Percentiles rank a stretch among this genome's conserved stretches.
These are phyloP conservation scores for Parnassius orleans DNA, from an alignment of 2,888 invertebrate genomes.

Conservation along the genomic window DNA sequence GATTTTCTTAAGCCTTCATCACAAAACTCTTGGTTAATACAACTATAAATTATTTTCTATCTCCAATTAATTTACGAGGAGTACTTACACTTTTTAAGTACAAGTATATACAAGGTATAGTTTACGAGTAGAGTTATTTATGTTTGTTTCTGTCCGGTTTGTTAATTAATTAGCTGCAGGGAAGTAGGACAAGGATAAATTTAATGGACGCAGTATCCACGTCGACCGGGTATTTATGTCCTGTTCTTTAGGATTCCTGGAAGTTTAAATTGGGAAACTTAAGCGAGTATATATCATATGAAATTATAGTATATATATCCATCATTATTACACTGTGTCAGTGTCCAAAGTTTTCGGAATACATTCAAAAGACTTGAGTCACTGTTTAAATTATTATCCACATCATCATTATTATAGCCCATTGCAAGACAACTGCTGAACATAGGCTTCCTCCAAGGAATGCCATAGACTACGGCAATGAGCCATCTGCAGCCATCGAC, in stretches of 20 bases:
- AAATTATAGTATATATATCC: too few species aligned
- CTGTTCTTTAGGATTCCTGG: slow-evolving; percentile 14
- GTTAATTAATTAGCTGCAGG: slow-evolving; percentile 16
- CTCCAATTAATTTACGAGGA: too few species aligned
- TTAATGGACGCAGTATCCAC: slow-evolving; percentile 13
- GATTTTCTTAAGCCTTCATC: too few species aligned
- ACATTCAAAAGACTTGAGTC: too few species aligned
- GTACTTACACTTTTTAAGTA: not conserved
- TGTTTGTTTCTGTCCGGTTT: slow-evolving; percentile 13
- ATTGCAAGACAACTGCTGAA: too few species aligned
- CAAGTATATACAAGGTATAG: not conserved
- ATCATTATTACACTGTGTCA: not conserved
- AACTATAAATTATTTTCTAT: too few species aligned
- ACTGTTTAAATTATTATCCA: too few species aligned
- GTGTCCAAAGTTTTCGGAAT: not conserved
- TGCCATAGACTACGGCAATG: too few species aligned
- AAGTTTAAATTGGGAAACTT: slow-evolving; percentile 2
- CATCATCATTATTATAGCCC: too few species aligned
- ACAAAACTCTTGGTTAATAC: too few species aligned
- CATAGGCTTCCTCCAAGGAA: too few species aligned
- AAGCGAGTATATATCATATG: not conserved
- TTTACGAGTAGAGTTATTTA: slow-evolving; percentile 5
- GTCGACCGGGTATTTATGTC: slow-evolving; percentile 14
- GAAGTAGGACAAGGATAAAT: slow-evolving; percentile 20
- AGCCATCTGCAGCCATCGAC: too few species aligned